Base-by-base conservation (phyloP, 2,113 vertebrate species). In the Cololabis saira region DNA sequence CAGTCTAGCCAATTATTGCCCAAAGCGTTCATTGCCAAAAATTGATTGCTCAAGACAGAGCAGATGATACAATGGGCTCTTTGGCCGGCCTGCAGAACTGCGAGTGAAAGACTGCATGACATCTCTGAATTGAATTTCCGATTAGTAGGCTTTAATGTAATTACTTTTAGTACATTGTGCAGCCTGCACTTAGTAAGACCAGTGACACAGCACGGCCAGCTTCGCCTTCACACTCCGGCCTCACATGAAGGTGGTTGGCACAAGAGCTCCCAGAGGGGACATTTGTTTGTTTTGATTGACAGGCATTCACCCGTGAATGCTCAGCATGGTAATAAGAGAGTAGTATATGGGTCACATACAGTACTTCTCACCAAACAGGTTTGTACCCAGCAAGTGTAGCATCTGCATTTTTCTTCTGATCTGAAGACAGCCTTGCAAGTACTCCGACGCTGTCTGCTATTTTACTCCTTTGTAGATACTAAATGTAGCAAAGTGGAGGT, bases 131-230 rank as follows among this genome's bases (percentile, higher is more conserved):
- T 90, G 87, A 83, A 81, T 86, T 89, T 91, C 81, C 64, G 63
- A 87, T 89, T 89, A 85, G 69, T 79, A 12, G 63, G 82, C 67
- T 86, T 88, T 89, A 83, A 90, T 90, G 87, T 81, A 90, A 93
- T 91, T 90, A 90, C 64, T 61, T 82, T 47, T 70, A 88, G 84
- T 60, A 83, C 80, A 67, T 53, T 66, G 76, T 61, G 67, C 62
- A 62, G 78, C 63, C 67, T 67, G 48, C 52, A 19, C 67, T 43
- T 33, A 79, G 73, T 71, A 81, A 81, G 68, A 53, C 63, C 21
- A 61, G 24, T 33, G 27, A 84, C 60, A 68, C 74, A 79, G 87
- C 88, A 84, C 76, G 54, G 69, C 14, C 0, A 55, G 58, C 43
- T 61, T 62, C 7, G 30, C 24, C 17, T 13, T 21, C 42, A 78